Evolutionary conservation across 2,888 invertebrate species (phyloP).

Genomic region (Stramonita haemastoma): DNA sequence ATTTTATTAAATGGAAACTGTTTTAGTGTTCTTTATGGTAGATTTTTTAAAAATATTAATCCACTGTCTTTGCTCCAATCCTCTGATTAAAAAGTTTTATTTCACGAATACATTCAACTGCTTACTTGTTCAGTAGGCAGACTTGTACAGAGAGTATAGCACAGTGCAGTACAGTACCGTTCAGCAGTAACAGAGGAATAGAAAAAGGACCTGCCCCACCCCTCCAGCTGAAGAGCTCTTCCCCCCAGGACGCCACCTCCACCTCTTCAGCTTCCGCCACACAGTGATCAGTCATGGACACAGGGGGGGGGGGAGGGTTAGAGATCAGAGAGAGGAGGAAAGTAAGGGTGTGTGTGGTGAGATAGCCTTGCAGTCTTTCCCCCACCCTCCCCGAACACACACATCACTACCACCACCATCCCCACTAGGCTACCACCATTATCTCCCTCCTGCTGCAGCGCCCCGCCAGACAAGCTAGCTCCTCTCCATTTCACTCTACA

Average conservation of each 20-base stretch:
- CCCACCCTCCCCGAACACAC: neutral
- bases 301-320: neutral
- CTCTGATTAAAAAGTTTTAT: too few relatives aligned
- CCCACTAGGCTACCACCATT: too few relatives aligned
- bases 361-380: neutral
- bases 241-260: neutral
- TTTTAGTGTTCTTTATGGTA: too few relatives aligned
- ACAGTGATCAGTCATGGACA: neutral
- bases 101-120: too few relatives aligned
- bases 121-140: too few relatives aligned
- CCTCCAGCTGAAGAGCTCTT: neutral
- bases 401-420: too few relatives aligned
- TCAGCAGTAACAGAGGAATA: neutral
- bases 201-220: neutral
- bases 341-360: neutral
- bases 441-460: neutral
- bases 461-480: neutral
- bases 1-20: too few relatives aligned
- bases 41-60: too few relatives aligned
- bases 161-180: too few relatives aligned
- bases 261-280: neutral
- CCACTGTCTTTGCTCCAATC: too few relatives aligned
- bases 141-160: too few relatives aligned
- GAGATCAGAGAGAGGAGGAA: neutral
- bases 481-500: slow-evolving; percentile 3